These are phyloP conservation scores for Ranitomeya imitator DNA, from an alignment of 2,113 vertebrate species.

Conservation along the genomic window DNA sequence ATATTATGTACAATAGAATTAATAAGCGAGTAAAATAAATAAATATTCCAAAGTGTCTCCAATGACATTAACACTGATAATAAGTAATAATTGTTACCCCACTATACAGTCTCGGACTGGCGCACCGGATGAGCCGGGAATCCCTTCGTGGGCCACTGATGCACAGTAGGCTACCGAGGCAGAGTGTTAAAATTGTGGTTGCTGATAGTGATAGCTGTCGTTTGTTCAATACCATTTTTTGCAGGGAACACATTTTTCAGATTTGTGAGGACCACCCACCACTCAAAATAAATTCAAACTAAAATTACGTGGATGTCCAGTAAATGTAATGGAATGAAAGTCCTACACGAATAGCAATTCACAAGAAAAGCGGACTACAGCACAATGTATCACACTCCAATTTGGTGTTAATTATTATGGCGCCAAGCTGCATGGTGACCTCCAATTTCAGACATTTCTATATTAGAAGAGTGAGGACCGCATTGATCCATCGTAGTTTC, in stretches of 20 bases:
- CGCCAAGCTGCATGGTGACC: neutral
- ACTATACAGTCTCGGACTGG: neutral
- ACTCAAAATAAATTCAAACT: neutral
- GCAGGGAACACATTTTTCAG: neutral
- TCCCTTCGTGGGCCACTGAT: too few relatives aligned
- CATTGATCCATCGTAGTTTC: neutral
- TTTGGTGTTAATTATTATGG: neutral
- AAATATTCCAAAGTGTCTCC: neutral
- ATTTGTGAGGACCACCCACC: neutral
- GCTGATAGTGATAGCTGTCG: neutral
- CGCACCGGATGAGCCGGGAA: too few relatives aligned
- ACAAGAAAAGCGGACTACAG: neutral
- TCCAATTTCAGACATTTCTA: neutral
- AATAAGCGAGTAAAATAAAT: too few relatives aligned
- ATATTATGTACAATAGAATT: neutral
- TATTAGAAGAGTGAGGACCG: neutral
- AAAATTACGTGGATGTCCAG: neutral
- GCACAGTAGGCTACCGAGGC: too few relatives aligned
- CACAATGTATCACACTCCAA: neutral
- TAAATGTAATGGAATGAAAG: neutral
- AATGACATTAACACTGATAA: neutral
- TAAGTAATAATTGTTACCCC: neutral
- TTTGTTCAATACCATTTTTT: neutral
- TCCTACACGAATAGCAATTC: neutral
- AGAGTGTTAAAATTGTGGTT: too few relatives aligned